Conservation (phyloP, 2,113 vertebrate species). For the Capreolus pygargus region DNA sequence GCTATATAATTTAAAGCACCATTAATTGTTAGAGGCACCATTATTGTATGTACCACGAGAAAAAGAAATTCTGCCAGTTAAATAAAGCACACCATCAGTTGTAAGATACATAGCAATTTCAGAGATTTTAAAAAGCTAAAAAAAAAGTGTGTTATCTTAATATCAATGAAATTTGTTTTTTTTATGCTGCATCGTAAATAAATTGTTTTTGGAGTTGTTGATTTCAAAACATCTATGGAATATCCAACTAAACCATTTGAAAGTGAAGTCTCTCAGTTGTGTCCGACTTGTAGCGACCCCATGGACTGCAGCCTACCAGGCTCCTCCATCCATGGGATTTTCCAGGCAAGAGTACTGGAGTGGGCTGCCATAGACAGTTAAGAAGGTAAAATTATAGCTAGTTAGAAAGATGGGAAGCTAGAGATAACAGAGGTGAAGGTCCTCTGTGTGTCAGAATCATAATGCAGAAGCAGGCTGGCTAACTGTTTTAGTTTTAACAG, state of each 20-base stretch:
- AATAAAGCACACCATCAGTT: background rate
- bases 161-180: background rate
- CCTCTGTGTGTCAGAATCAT: background rate
- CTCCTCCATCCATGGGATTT: too few relatives aligned
- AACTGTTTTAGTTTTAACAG: background rate
- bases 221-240: background rate
- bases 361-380: background rate
- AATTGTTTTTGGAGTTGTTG: conserved; percentile 14
- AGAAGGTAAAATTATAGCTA: background rate
- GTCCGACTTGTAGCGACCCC: too few relatives aligned
- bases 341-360: too few relatives aligned
- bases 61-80: background rate
- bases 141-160: background rate
- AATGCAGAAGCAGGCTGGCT: background rate
- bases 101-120: background rate
- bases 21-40: background rate
- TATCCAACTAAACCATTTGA: background rate
- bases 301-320: too few relatives aligned
- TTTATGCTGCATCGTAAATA: background rate
- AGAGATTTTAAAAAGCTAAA: background rate
- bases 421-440: background rate
- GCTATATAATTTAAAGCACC: background rate
- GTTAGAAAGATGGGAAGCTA: background rate
- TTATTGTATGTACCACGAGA: background rate
- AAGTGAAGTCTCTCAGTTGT: too few relatives aligned